Base-by-base conservation (phyloP, 2,113 vertebrate species). In the Tragulus kanchil region DNA sequence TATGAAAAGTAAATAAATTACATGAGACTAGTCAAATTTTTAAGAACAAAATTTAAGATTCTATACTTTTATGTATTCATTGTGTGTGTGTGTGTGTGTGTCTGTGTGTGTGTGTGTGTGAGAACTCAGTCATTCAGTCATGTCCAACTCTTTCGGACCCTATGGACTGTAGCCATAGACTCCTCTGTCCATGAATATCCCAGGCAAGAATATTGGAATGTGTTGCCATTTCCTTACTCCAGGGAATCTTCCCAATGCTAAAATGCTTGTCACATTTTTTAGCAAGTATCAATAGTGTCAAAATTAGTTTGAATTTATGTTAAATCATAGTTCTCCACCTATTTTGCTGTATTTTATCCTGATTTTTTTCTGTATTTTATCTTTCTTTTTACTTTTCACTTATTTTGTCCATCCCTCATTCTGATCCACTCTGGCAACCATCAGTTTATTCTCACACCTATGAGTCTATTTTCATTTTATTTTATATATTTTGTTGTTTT, bases 191-290 rank as follows among this genome's bases (percentile, higher is more conserved):
- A 0, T 36, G 36, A 36, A 36, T 36, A 36, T 36, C 36, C 10
- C 36, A 0, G 0, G 36, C 5, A 71, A 71, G 42, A 71, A 42
- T 45, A 71, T 36, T 42, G 67, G 67, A 23, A n/a, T 1, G 0
- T 3, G 19, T 42, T 71, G 9, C 67, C 9, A 42, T 2, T 23
- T 23, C 10, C 67, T 6, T 42, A 12, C 19, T 71, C 67, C 36
- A 71, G 36, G 36, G 14, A 9, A 10, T 71, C 67, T 71, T 71
- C 36, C 0, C 0, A 23, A 42, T 0, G 0, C 67, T 92, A 75
- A 92, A 92, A 61, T 59, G 19, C 42, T 23, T 42, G 4, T n/a
- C 45, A 92, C 45, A 31, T 75, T 64, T 71, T 71, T 88, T 92
- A 52, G 4, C 61, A 52, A 28, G 12, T 36, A 73, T 84, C 1